Percentiles rank a stretch among this genome's conserved stretches.
These are phyloP conservation scores for Grus americana DNA, from an alignment of 2,113 vertebrate species.

Conservation along the genomic window DNA sequence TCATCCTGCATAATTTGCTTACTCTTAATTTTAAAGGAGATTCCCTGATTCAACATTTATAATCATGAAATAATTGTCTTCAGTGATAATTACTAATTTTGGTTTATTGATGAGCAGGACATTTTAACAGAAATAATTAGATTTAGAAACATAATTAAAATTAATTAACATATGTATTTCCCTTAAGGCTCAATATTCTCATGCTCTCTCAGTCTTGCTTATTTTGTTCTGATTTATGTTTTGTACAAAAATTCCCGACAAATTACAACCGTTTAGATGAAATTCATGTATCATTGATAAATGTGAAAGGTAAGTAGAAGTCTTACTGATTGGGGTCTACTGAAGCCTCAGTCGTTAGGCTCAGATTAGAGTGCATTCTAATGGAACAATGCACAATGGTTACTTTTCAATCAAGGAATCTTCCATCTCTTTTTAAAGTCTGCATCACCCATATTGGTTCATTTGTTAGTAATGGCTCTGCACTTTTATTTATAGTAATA, in stretches of 20 bases:
- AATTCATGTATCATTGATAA: background rate
- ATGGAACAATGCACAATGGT: background rate
- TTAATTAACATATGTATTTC: background rate
- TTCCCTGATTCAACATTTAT: background rate
- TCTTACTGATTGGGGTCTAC: background rate
- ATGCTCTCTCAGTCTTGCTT: background rate
- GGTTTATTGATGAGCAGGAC: background rate
- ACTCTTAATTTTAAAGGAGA: background rate
- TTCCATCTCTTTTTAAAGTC: background rate
- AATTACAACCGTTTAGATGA: background rate
- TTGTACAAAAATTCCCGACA: background rate
- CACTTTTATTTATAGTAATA: slow-evolving; percentile 19
- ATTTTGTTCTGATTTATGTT: background rate
- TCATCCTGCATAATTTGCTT: background rate
- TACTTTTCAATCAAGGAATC: slow-evolving; percentile 5
- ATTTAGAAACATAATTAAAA: background rate
- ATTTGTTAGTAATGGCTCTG: slow-evolving; percentile 28
- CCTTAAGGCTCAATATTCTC: background rate
- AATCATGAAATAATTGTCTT: background rate
- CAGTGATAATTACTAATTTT: background rate
- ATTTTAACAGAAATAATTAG: background rate
- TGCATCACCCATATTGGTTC: background rate
- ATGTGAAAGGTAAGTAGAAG: slow-evolving; percentile 11
- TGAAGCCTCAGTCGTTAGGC: slow-evolving; percentile 10
- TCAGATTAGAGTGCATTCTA: background rate